A percentile compares a stretch with the other conserved stretches of the same genome.
Conservation (phyloP, 1,140 invertebrate genomes). For the Aphelinus atriplicis region DNA sequence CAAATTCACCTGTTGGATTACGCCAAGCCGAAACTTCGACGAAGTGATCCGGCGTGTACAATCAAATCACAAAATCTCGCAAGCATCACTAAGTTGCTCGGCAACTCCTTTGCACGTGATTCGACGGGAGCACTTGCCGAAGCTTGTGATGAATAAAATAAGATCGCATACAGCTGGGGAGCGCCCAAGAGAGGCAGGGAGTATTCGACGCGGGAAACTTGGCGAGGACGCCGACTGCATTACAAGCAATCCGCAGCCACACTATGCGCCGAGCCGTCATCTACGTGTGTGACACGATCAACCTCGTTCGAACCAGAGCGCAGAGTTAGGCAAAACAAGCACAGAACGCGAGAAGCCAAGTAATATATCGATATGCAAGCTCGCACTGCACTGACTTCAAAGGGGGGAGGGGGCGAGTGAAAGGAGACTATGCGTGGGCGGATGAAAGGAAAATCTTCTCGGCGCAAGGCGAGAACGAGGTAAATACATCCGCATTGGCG, state of each 20-base stretch:
- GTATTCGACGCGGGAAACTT: constrained; percentile 18
- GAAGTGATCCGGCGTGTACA: too few species aligned
- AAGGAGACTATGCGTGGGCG: background rate
- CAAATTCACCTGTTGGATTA: too few species aligned
- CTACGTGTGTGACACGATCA: constrained; percentile 42
- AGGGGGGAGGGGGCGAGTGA: constrained; percentile 18
- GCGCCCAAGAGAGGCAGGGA: background rate
- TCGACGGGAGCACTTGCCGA: too few species aligned
- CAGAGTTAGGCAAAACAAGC: background rate
- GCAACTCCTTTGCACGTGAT: too few species aligned
- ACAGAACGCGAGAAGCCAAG: constrained; percentile 32
- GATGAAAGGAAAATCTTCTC: background rate
- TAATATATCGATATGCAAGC: constrained; percentile 50
- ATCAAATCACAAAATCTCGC: too few species aligned
- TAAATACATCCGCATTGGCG: background rate
- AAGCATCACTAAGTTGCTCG: too few species aligned
- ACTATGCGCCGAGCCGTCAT: background rate
- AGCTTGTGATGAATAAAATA: constrained; percentile 29
- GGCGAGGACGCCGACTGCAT: constrained; percentile 14
- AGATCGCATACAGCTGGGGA: background rate
- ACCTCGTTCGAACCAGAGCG: constrained; percentile 48
- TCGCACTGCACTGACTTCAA: constrained; percentile 47
- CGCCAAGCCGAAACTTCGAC: too few species aligned
- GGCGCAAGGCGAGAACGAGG: background rate
- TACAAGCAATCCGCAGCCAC: constrained; percentile 18